These are phyloP conservation scores for Medauroidea extradentata DNA, from an alignment of 1,140 invertebrate species.

Conservation along the genomic window DNA sequence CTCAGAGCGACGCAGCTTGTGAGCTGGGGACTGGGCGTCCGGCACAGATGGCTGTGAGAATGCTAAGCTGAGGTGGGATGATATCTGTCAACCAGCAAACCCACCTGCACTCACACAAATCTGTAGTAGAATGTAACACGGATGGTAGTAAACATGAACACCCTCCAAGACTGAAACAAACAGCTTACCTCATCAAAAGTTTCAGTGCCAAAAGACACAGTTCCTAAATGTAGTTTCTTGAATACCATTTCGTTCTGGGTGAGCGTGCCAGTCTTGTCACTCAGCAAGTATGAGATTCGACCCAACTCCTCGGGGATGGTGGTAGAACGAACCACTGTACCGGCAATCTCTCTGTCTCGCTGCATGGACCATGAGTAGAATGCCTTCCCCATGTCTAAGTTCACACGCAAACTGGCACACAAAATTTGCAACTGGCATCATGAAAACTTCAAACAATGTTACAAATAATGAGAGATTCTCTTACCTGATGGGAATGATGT, in stretches of 20 bases:
- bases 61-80: no score
- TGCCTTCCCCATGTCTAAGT: slow-evolving; percentile 97
- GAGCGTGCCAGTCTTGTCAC: slow-evolving; percentile 97
- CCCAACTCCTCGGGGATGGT: slow-evolving; percentile 99
- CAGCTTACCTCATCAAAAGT: slow-evolving; percentile 76
- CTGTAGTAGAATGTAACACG: no score
- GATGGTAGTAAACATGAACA: no score
- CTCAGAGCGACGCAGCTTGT: slow-evolving; percentile 56
- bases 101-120: no score
- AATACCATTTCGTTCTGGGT: slow-evolving; percentile 99
- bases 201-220: slow-evolving; percentile 79
- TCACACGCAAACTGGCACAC: slow-evolving; percentile 82
- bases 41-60: no score
- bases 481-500: slow-evolving; percentile 97
- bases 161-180: no score
- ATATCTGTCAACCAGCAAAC: no score
- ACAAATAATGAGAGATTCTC: background rate
- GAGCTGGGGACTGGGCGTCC: no score
- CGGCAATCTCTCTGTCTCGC: slow-evolving; percentile 85
- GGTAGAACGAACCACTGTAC: slow-evolving; percentile 95
- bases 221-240: slow-evolving; percentile 89
- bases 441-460: background rate
- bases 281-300: slow-evolving; percentile 89
- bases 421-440: background rate
- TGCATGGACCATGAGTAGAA: slow-evolving; percentile 98